These are phyloP conservation scores for Fissipunctia ypsillon DNA, from an alignment of 2,888 invertebrate species.

Conservation along the genomic window DNA sequence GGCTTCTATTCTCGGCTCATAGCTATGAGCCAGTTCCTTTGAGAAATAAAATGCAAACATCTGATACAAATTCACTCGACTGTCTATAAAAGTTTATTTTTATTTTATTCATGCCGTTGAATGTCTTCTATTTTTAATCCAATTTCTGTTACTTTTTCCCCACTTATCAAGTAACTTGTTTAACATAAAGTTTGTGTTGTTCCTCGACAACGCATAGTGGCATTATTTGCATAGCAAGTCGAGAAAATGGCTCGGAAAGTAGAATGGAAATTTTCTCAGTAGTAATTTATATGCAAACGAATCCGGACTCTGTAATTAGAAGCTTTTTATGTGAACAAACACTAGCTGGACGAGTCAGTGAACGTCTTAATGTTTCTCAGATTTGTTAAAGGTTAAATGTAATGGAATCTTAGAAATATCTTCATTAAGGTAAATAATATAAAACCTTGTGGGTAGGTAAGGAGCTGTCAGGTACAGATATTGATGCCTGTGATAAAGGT, in stretches of 20 bases:
- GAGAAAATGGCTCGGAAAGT: conserved; percentile 82
- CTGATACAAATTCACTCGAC: conserved; percentile 43
- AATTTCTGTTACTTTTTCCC: conserved; percentile 68
- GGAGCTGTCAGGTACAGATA: conserved; percentile 37
- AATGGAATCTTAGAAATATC: conserved; percentile 18
- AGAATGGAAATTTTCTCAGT: conserved; percentile 80
- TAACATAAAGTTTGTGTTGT: conserved; percentile 82
- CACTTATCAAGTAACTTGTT: conserved; percentile 80
- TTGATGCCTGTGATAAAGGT: conserved; percentile 33
- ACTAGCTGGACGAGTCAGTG: conserved; percentile 51
- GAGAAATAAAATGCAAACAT: conserved; percentile 41
- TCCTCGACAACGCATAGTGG: conserved; percentile 71
- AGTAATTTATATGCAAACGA: conserved; percentile 88
- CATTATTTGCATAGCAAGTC: conserved; percentile 83
- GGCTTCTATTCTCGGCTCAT: conserved; percentile 49
- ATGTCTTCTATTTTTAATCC: conserved; percentile 64
- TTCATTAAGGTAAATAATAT: conserved; percentile 26
- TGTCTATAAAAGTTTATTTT: conserved; percentile 53
- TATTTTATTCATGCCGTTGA: conserved; percentile 57
- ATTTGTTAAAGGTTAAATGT: conserved; percentile 43
- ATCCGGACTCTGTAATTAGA: conserved; percentile 82
- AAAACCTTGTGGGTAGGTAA: conserved; percentile 24
- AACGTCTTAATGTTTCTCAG: conserved; percentile 43
- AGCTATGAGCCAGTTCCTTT: conserved; percentile 19
- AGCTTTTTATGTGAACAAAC: conserved; percentile 76